Conservation (phyloP, 2,888 invertebrate genomes). For the Yponomeuta cagnagella region DNA sequence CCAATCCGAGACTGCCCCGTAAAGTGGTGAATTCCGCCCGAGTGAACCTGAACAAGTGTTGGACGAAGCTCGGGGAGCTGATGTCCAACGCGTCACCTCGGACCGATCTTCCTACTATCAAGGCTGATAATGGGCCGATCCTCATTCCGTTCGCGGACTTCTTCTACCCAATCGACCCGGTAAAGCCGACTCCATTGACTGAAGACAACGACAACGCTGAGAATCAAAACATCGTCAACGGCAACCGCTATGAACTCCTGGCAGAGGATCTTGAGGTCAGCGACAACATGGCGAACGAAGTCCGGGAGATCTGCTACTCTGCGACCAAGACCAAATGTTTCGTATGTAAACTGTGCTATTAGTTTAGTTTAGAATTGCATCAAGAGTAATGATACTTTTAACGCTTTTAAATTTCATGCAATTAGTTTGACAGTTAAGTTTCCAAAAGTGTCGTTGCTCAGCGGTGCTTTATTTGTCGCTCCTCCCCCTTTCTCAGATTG, state of each 20-base stretch:
- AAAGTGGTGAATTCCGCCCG: slow-evolving; percentile 73
- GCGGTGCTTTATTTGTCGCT: background rate
- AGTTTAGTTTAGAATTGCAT: slow-evolving; percentile 25
- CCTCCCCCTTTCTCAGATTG: background rate
- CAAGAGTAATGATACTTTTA: background rate
- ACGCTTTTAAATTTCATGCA: background rate
- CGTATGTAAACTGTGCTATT: slow-evolving; percentile 67
- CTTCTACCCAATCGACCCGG: slow-evolving; percentile 60
- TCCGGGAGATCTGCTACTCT: slow-evolving; percentile 72
- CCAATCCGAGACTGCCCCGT: slow-evolving; percentile 74
- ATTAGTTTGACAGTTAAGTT: background rate
- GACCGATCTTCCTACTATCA: slow-evolving; percentile 65
- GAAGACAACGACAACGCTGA: slow-evolving; percentile 65
- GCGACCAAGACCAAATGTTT: slow-evolving; percentile 49
- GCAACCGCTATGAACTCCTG: slow-evolving; percentile 57
- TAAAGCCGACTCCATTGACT: slow-evolving; percentile 50
- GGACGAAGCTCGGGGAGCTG: slow-evolving; percentile 77
- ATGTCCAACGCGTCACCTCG: slow-evolving; percentile 64
- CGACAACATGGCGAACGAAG: slow-evolving; percentile 77
- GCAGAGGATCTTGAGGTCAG: slow-evolving; percentile 61
- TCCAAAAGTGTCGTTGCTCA: background rate
- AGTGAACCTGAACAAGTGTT: slow-evolving; percentile 79
- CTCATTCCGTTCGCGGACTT: slow-evolving; percentile 58
- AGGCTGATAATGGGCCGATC: slow-evolving; percentile 66
- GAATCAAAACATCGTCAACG: slow-evolving; percentile 63